phyloP scores from a whole-genome alignment of 2,888 invertebrate species.

The Drosophila hamatofila region DNA sequence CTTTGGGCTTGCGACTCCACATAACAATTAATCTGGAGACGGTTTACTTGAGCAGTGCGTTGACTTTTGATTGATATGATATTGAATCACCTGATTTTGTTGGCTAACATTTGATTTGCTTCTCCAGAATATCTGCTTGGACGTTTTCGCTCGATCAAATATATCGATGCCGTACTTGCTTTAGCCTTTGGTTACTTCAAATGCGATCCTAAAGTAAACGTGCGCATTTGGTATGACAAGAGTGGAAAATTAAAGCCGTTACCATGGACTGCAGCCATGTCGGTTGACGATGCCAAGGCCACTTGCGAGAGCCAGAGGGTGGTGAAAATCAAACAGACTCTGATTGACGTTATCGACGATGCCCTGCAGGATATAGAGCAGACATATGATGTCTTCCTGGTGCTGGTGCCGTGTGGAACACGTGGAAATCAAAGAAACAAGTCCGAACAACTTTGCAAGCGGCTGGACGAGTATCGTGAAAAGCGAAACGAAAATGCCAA shows the following conservation, averaged over 20 bases:
- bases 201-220: constrained; percentile 65
- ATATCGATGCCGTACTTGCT: constrained; percentile 80
- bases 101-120: background rate
- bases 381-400: constrained; percentile 82
- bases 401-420: constrained; percentile 81
- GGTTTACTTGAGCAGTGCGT: constrained; percentile 78
- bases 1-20: constrained; percentile 71
- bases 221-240: constrained; percentile 73
- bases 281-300: constrained; percentile 58
- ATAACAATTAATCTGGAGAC: constrained; percentile 83
- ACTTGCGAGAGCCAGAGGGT: constrained; percentile 44
- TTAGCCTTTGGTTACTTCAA: constrained; percentile 82
- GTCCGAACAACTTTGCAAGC: constrained; percentile 63
- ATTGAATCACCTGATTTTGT: background rate
- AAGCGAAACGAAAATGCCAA: constrained; percentile 78
- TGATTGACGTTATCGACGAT: constrained; percentile 69
- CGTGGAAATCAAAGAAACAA: constrained; percentile 78
- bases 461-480: constrained; percentile 77
- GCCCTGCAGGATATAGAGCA: constrained; percentile 60
- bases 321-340: constrained; percentile 67
- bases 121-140: constrained; percentile 55
- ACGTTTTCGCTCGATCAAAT: constrained; percentile 53
- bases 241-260: constrained; percentile 60
- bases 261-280: constrained; percentile 69
- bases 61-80: background rate